These are phyloP conservation scores for Blastobasis adustella DNA, from an alignment of 2,888 invertebrate genomes.

Conservation along the genomic window DNA sequence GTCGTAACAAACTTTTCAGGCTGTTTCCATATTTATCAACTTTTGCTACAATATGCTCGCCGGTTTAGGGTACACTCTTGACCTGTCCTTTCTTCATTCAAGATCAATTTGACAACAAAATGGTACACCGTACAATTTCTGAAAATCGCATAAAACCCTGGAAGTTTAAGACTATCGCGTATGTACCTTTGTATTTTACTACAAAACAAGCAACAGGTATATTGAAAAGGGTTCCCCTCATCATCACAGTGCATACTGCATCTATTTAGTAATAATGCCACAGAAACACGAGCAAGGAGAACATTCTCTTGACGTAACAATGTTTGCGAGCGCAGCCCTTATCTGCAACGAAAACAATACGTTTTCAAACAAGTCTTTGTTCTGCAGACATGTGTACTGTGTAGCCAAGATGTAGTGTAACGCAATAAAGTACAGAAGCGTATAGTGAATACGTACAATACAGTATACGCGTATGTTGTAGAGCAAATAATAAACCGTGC, in stretches of 20 bases:
- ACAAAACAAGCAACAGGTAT: neutral
- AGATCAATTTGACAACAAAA: too few relatives aligned
- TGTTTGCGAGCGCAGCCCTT: neutral
- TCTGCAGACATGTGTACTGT: slow-evolving; percentile 11
- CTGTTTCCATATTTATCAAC: too few relatives aligned
- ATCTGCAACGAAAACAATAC: slow-evolving; percentile 11
- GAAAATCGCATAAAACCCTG: too few relatives aligned
- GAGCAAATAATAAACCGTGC: slow-evolving; percentile 64
- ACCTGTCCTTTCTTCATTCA: too few relatives aligned
- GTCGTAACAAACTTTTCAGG: too few relatives aligned
- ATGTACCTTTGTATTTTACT: neutral
- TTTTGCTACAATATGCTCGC: too few relatives aligned
- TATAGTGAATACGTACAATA: neutral
- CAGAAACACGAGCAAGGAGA: too few relatives aligned
- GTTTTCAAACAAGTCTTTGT: slow-evolving; percentile 15
- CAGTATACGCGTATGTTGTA: slow-evolving; percentile 18
- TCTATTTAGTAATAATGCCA: too few relatives aligned
- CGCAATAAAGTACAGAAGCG: slow-evolving; percentile 40
- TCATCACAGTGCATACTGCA: neutral
- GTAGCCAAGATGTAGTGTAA: slow-evolving; percentile 39
- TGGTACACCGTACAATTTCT: too few relatives aligned
- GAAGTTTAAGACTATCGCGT: neutral
- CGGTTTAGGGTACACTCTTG: too few relatives aligned
- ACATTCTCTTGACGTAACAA: neutral
- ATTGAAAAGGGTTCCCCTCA: neutral